Percentiles rank a stretch among this genome's conserved stretches.
phyloP scores from a whole-genome alignment of 2,888 invertebrate species.

The Chymomyza procnemis region DNA sequence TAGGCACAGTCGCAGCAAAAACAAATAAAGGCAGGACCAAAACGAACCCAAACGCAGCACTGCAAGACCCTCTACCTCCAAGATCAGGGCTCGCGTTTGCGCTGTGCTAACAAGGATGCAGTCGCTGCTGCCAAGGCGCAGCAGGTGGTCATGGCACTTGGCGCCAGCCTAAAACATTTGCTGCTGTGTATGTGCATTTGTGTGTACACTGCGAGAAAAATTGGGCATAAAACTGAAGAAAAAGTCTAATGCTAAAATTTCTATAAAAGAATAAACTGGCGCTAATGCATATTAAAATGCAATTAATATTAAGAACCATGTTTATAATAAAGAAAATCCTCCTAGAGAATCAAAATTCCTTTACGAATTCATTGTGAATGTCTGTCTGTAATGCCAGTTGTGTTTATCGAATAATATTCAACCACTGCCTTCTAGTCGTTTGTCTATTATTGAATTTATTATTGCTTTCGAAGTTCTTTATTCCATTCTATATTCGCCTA shows the following conservation, averaged over 20 bases:
- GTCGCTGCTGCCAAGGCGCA: slow-evolving; percentile 39
- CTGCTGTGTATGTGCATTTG: slow-evolving; percentile 10
- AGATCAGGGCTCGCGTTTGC: slow-evolving; percentile 41
- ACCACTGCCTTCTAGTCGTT: no score
- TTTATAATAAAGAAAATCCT: no score
- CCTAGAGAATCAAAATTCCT: no score
- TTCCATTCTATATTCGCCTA: no score
- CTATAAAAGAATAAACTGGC: no score
- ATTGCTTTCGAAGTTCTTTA: no score
- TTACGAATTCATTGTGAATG: no score
- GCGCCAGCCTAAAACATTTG: slow-evolving; percentile 64
- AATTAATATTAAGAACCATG: no score
- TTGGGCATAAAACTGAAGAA: neutral
- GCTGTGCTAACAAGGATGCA: slow-evolving; percentile 74
- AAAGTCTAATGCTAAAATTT: neutral
- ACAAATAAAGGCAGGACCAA: slow-evolving; percentile 8
- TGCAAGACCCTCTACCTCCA: neutral
- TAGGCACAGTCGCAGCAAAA: slow-evolving; percentile 48
- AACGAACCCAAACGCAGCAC: slow-evolving; percentile 13
- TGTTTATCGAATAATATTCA: no score
- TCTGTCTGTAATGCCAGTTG: no score
- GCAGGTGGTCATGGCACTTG: slow-evolving; percentile 74
- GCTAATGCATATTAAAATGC: no score
- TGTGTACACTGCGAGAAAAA: neutral
- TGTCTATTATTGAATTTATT: no score